Conservation (phyloP, 1,140 invertebrate species). For the Cyclina sinensis region DNA sequence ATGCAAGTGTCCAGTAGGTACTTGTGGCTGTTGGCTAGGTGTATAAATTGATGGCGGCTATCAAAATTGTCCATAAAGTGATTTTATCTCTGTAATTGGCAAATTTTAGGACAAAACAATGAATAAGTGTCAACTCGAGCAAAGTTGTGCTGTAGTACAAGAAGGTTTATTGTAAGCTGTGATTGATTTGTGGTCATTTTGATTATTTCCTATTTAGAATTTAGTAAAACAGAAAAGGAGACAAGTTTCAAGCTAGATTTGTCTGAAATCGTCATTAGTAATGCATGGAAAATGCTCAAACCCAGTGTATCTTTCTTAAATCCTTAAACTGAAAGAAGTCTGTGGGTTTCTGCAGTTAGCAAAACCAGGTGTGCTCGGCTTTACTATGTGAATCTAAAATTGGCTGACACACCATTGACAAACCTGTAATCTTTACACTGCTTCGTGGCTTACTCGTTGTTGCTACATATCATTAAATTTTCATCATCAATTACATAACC, state of each 20-base stretch:
- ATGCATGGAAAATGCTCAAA: too few species aligned
- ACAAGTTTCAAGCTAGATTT: too few species aligned
- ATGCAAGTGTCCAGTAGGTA: not conserved
- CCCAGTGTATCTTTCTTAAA: too few species aligned
- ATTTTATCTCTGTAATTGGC: conserved; percentile 14
- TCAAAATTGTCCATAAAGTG: not conserved
- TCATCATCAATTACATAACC: conserved; percentile 28
- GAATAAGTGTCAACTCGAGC: not conserved
- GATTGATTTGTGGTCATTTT: too few species aligned
- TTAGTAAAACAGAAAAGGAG: too few species aligned
- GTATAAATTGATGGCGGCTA: conserved; percentile 14
- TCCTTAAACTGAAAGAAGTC: too few species aligned
- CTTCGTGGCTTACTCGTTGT: not conserved
- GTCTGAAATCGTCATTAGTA: too few species aligned
- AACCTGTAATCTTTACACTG: not conserved
- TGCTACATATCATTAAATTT: conserved; percentile 6
- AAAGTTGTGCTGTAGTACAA: not conserved
- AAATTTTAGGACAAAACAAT: not conserved
- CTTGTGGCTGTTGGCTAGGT: not conserved
- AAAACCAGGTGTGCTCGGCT: too few species aligned
- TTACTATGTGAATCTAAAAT: too few species aligned
- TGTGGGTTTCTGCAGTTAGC: too few species aligned
- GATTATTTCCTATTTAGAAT: too few species aligned
- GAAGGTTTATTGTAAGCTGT: not conserved
- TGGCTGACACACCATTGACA: not conserved